Base-by-base conservation (phyloP, 2,113 vertebrate genomes). In the Orientallactaga bullata region DNA sequence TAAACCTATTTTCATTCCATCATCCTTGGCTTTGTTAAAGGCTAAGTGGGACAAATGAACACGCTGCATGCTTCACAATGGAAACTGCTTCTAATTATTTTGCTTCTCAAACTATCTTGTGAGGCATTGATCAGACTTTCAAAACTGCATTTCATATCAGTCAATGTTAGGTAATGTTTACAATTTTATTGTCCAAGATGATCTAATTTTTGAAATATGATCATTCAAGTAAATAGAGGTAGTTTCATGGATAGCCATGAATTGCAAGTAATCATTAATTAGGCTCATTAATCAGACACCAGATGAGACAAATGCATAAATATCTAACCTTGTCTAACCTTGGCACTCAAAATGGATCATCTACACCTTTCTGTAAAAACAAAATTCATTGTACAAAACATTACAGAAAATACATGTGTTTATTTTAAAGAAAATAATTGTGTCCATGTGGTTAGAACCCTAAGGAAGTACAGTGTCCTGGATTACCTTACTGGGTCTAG, bases 41-140 rank as follows among this genome's bases (percentile, higher is more conserved):
- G 69, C 58, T 94, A 90, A 93, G 72, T 87, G 77, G 82, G 91
- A 87, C 77, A 90, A 92, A 94, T 96, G 85, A 96, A 65, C 74
- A 85, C n/a, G 69, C 39, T n/a, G 85, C 65, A 35, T 1, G 85
- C 13, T 20, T 93, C 88, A 92, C 65, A 81, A 85, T 88, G 78
- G 85, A 92, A 96, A 94, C 78, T 82, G 74, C 81, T 87, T 90
- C 73, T 94, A 95, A 94, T 95, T 93, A 86, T 93, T 93, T 95
- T 91, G 58, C 39, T 88, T 90, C 81, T 92, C 32, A 88, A 85
- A 90, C 83, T 89, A 93, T 88, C 84, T 58, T 4, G 13, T 13
- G 39, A 94, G 55, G 51, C 82, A 93, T 42, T 94, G 88, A 93
- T 93, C 93, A 58, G 28, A 77, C 65, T 94, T 88, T 79, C 47